A percentile compares a stretch with the other conserved stretches of the same genome.
Conservation (phyloP, 37 sponge, comb jelly and placozoan species). For the Amphimedon queenslandica region DNA sequence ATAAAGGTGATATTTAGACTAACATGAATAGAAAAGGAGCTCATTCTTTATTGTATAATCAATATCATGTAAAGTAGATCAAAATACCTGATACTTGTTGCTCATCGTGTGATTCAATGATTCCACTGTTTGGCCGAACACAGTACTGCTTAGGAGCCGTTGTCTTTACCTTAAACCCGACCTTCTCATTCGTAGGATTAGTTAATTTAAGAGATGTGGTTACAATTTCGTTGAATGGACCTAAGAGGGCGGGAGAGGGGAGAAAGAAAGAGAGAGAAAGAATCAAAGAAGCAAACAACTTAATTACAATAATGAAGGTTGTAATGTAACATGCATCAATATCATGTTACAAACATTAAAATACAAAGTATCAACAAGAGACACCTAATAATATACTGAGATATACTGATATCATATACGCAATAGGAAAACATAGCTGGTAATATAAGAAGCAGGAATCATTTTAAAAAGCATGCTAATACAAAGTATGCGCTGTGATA, state of each 20-base stretch:
- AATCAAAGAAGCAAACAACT: not conserved
- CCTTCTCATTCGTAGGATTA: conserved; percentile 70
- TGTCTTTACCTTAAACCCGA: conserved; percentile 96
- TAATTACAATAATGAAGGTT: not conserved
- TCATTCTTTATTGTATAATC: too few relatives aligned
- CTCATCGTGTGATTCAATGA: conserved; percentile 48
- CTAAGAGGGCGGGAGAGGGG: conserved; percentile 9
- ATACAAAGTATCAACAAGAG: not conserved
- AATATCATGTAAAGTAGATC: not conserved
- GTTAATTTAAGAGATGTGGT: conserved; percentile 62
- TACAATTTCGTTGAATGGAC: conserved; percentile 75
- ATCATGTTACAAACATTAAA: not conserved
- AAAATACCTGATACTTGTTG: conserved; percentile 71
- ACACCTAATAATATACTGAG: too few relatives aligned
- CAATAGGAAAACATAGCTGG: too few relatives aligned
- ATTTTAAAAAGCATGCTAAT: too few relatives aligned
- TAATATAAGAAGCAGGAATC: too few relatives aligned
- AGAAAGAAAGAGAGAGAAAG: not conserved
- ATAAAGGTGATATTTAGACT: too few relatives aligned
- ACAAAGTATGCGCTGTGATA: too few relatives aligned
- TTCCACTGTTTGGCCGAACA: conserved; percentile 94
- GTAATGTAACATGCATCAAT: not conserved
- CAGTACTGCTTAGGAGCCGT: conserved; percentile 97
- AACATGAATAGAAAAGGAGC: too few relatives aligned
- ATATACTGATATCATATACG: too few relatives aligned